These are phyloP conservation scores for Gerris buenoi DNA, from an alignment of 1,140 invertebrate genomes.

Conservation along the genomic window DNA sequence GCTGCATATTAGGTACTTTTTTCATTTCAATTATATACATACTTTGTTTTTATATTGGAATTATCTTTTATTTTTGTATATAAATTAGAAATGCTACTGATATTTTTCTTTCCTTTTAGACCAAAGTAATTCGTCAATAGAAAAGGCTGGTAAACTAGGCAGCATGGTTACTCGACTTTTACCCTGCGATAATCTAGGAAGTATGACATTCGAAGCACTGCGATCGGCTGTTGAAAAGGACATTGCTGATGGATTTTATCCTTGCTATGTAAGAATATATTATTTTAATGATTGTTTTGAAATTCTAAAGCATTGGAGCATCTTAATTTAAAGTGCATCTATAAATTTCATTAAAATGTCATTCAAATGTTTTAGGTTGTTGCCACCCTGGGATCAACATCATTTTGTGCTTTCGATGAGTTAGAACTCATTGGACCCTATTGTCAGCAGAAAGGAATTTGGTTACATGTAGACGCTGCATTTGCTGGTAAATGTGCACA, in stretches of 20 bases:
- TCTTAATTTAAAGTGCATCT: too few species aligned
- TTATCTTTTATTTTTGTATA: too few species aligned
- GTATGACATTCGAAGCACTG: slow-evolving; percentile 55
- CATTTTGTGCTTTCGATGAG: background rate
- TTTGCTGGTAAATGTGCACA: background rate
- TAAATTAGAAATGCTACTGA: too few species aligned
- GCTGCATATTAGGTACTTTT: too few species aligned
- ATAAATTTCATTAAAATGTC: too few species aligned
- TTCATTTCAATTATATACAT: too few species aligned
- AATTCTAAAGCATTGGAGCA: too few species aligned
- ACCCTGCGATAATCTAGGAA: slow-evolving; percentile 52
- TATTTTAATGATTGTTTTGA: too few species aligned
- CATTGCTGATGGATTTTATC: slow-evolving; percentile 49
- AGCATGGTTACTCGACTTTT: slow-evolving; percentile 68
- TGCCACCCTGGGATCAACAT: background rate
- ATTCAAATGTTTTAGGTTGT: background rate
- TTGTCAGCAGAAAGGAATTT: background rate
- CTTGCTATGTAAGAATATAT: slow-evolving; percentile 41
- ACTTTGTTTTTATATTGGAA: too few species aligned
- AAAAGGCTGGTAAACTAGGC: slow-evolving; percentile 67
- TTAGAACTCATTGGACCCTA: background rate
- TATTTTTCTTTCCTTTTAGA: slow-evolving; percentile 34
- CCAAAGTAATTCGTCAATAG: slow-evolving; percentile 83
- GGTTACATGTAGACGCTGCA: background rate
- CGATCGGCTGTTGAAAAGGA: slow-evolving; percentile 60